These are phyloP conservation scores for Rosalia funebris DNA, from an alignment of 2,888 invertebrate species.

Conservation along the genomic window DNA sequence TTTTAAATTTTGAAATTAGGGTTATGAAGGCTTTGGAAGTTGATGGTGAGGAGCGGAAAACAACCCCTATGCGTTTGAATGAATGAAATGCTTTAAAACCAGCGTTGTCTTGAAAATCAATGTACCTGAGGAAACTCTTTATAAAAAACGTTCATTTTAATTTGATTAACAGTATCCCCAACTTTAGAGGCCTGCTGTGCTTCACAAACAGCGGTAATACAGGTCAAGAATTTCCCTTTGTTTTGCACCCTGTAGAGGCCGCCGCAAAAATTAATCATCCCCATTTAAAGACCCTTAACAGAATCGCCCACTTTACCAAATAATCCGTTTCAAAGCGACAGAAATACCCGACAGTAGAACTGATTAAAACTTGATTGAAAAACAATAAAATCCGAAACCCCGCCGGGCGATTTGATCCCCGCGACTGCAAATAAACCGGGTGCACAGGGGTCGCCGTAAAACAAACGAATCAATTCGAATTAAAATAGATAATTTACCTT, in stretches of 20 bases:
- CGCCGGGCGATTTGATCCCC: background rate
- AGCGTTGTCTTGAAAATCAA: no score
- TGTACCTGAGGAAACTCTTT: no score
- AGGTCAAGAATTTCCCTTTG: no score
- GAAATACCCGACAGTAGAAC: conserved; percentile 8
- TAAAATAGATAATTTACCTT: conserved; percentile 70
- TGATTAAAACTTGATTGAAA: conserved; percentile 26
- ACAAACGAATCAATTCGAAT: background rate
- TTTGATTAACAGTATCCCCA: no score
- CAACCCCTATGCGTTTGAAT: no score
- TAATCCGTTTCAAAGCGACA: conserved; percentile 23
- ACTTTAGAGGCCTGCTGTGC: no score
- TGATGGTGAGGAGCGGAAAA: no score
- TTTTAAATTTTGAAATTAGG: no score
- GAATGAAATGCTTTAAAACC: no score
- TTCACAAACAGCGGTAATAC: no score
- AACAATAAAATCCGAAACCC: conserved; percentile 17
- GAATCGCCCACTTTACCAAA: conserved; percentile 13
- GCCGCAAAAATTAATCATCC: conserved; percentile 2
- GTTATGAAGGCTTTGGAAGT: no score
- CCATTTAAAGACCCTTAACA: conserved; percentile 9
- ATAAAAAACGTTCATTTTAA: no score
- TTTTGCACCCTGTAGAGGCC: background rate
- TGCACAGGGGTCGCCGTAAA: background rate
- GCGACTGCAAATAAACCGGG: conserved; percentile 2